Evolutionary conservation across 2,888 invertebrate species (phyloP).

Genomic region (Allolobophora icterica): DNA sequence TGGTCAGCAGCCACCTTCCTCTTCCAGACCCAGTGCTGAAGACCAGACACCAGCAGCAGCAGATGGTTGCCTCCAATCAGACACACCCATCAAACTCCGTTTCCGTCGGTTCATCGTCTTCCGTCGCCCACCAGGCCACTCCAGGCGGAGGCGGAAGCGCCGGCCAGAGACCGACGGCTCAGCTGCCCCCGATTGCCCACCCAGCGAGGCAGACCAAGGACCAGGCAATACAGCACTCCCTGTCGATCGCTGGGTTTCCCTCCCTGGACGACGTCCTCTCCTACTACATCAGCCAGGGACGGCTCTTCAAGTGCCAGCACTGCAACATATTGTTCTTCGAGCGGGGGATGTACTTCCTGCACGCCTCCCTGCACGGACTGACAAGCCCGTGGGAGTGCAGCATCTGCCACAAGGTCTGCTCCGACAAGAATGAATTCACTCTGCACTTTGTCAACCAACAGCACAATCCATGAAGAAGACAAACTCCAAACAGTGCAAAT

Average conservation of each 20-base stretch:
- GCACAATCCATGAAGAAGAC: conserved; percentile 47
- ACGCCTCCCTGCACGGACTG: conserved; percentile 55
- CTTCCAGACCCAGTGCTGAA: conserved; percentile 31
- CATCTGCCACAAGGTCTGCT: conserved; percentile 56
- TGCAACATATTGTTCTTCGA: conserved; percentile 58
- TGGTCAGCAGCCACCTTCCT: conserved; percentile 21
- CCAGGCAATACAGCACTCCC: conserved; percentile 44
- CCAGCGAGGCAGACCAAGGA: conserved; percentile 48
- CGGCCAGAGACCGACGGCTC: conserved; percentile 46
- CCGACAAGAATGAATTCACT: conserved; percentile 58
- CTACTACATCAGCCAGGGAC: conserved; percentile 56
- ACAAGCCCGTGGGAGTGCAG: conserved; percentile 56
- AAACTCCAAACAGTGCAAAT: not conserved
- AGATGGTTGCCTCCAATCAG: not conserved
- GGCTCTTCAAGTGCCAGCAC: conserved; percentile 55
- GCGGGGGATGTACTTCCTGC: conserved; percentile 57
- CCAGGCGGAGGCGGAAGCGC: not conserved
- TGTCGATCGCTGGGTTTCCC: conserved; percentile 49
- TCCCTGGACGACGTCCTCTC: conserved; percentile 54
- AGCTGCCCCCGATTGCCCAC: conserved; percentile 49
- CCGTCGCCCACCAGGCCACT: not conserved
- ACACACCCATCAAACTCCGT: not conserved
- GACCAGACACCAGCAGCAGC: conserved; percentile 31
- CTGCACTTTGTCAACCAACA: conserved; percentile 59
- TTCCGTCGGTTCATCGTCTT: not conserved